phyloP scores from a whole-genome alignment of 2,797 vertebrate species.

The Pangasius djambal region DNA sequence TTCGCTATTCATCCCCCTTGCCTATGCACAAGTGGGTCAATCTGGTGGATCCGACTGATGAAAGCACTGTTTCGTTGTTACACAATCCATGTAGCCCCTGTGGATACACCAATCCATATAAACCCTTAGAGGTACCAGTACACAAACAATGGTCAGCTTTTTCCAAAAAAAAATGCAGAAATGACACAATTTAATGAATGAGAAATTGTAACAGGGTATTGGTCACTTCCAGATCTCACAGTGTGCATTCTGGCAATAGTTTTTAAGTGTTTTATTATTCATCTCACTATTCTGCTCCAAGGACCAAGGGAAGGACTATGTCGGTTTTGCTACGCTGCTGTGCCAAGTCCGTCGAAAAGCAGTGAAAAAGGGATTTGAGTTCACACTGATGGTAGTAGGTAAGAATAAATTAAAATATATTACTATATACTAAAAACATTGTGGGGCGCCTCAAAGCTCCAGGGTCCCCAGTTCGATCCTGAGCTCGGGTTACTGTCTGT shows the following conservation, averaged over 20 bases:
- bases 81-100: neutral
- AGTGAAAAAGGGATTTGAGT: constrained; percentile 86
- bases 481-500: neutral
- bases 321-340: constrained; percentile 82
- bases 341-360: constrained; percentile 84
- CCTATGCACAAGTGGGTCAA: neutral
- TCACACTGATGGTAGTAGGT: constrained; percentile 85
- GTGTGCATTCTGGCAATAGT: neutral
- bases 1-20: neutral
- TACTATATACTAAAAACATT: neutral
- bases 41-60: neutral
- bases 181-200: neutral
- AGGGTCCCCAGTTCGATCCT: neutral
- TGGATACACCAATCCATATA: neutral
- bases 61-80: neutral
- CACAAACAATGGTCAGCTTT: neutral
- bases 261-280: neutral
- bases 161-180: neutral
- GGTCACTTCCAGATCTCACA: neutral
- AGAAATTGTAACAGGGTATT: too few species aligned
- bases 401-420: constrained; percentile 9
- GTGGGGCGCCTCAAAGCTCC: neutral
- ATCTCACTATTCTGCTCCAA: constrained; percentile 36
- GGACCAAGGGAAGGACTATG: constrained; percentile 83
- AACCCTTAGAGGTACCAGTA: neutral